Evolutionary conservation across 2,888 invertebrate genomes (phyloP), one percentile per base, ranked within the genome.

Genomic region (Tridacna crocea): DNA sequence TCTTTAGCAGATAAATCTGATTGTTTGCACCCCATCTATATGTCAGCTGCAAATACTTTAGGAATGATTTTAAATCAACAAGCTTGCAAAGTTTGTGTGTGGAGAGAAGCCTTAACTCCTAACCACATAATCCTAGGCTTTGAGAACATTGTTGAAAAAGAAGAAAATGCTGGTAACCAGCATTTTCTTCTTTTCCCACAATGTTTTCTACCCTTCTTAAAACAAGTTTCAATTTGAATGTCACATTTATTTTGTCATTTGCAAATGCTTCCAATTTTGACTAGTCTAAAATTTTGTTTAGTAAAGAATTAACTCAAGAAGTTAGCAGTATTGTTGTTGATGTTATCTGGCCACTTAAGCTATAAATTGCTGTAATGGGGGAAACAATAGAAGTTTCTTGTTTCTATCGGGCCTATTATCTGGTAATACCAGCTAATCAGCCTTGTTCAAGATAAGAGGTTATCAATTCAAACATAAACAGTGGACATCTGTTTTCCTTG

Each of bases 311-410:
- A 55, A 36, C 36, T 36, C 36, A 36, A 36, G 36, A 36, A 36
- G 36, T 36, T 36, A 36, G 8, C 36, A 36, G 36, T 36, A 36
- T 36, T 36, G 36, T 36, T 36, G 36, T 36, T 36, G 36, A 36
- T 36, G 36, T 36, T 36, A 36, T 36, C 36, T 36, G 36, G 36
- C 36, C 36, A 36, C 36, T 36, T 36, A 63, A 11, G 24, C 26
- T 27, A 63, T 15, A 63, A 63, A 63, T 63, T 15, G 27, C 36
- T 66, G 48, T 70, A 70, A 48, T 70, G 70, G 47, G 22, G 22
- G 46, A 70, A 70, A 70, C 70, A 70, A 48, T 70, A 51, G 70
- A 17, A 70, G 70, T 70, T 24, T 70, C 51, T 51, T 70, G 51
- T 70, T 70, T 70, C 70, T 51, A 51, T 17, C 26, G 4, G 22